Evolutionary conservation across 2,797 vertebrate species (phyloP).

Genomic region (Loris lydekkerianus): DNA sequence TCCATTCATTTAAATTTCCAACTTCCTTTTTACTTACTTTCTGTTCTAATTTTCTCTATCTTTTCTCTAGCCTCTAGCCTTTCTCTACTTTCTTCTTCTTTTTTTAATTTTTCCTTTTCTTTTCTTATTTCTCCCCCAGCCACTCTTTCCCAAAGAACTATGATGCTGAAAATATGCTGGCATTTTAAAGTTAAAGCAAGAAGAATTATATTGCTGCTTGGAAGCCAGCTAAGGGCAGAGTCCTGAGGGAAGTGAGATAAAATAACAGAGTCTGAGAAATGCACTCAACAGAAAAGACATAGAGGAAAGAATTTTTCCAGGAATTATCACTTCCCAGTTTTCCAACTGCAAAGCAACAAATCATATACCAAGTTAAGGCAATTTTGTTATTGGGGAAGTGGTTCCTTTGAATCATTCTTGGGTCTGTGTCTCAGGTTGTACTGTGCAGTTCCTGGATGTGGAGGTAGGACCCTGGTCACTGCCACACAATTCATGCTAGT

Average conservation of each 20-base stretch:
- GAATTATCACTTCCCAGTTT: conserved; percentile 72
- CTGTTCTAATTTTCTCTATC: conserved; percentile 24
- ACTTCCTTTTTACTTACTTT: not conserved
- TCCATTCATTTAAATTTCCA: not conserved
- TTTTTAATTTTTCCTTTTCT: conserved; percentile 31
- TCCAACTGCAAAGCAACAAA: conserved; percentile 61
- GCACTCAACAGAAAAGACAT: conserved; percentile 67
- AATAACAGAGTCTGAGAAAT: conserved; percentile 71
- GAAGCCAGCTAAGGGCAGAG: conserved; percentile 78
- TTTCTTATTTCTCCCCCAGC: conserved; percentile 10
- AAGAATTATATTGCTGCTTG: conserved; percentile 74
- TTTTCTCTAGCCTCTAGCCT: not conserved
- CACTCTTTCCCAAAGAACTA: conserved; percentile 42
- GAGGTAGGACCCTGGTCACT: not conserved
- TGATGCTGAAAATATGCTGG: conserved; percentile 76
- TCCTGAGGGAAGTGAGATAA: conserved; percentile 81
- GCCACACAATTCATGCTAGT: not conserved
- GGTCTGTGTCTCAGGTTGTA: not conserved
- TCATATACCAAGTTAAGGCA: conserved; percentile 45
- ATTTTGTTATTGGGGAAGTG: conserved; percentile 52
- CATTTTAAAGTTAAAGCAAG: conserved; percentile 84
- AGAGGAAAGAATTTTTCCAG: conserved; percentile 71
- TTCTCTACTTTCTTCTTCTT: conserved; percentile 55
- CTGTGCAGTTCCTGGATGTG: not conserved
- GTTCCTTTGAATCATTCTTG: conserved; percentile 4